phyloP scores from a whole-genome alignment of 2,888 invertebrate species.

The Vandiemenella viatica region DNA sequence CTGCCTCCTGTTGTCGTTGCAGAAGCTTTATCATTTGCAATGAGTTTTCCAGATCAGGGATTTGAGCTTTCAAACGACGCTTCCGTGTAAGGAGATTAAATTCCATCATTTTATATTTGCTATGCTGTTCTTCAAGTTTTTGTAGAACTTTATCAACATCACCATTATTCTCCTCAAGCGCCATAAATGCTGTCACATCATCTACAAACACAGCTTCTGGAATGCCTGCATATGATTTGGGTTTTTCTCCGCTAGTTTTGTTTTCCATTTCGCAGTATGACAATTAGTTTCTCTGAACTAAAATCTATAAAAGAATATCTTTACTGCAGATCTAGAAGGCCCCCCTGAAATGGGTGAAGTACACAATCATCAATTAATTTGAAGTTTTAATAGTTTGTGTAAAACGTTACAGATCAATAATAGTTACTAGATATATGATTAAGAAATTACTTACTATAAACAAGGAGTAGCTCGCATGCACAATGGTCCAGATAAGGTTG shows the following conservation, averaged over 20 bases:
- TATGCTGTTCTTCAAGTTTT: constrained; percentile 80
- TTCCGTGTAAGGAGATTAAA: constrained; percentile 76
- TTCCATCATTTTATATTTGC: constrained; percentile 96
- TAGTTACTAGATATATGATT: too few species aligned
- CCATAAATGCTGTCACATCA: constrained; percentile 91
- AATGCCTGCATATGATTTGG: constrained; percentile 65
- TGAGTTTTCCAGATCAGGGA: constrained; percentile 86
- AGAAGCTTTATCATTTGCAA: constrained; percentile 83
- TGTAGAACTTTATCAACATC: constrained; percentile 75
- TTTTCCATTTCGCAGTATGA: neutral
- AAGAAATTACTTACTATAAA: too few species aligned
- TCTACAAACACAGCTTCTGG: constrained; percentile 86
- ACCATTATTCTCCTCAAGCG: constrained; percentile 59
- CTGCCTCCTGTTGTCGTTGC: constrained; percentile 54
- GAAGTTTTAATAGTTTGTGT: too few species aligned
- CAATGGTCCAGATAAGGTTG: too few species aligned
- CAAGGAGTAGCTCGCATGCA: too few species aligned
- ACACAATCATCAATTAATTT: too few species aligned
- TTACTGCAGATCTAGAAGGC: too few species aligned
- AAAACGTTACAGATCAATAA: too few species aligned
- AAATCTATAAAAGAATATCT: too few species aligned
- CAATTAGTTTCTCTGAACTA: too few species aligned
- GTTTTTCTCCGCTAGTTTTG: neutral
- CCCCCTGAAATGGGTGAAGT: too few species aligned
- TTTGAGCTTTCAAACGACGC: constrained; percentile 68